Base-by-base conservation (phyloP, 2,888 invertebrate species). In the Spatulosminthurus flaviceps region DNA sequence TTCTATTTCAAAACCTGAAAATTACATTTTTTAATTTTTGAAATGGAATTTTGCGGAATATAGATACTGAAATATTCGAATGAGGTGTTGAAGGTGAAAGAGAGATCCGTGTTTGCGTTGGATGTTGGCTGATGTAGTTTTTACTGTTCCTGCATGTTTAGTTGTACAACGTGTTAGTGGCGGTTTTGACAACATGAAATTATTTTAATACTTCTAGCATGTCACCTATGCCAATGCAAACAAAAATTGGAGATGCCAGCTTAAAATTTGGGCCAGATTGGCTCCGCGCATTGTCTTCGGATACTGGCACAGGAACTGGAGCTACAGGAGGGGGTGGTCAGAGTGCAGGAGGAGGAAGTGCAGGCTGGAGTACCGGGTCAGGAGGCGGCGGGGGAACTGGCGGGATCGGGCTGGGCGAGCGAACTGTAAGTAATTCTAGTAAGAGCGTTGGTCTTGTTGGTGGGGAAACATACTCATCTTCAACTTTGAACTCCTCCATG, bases 211-310 rank as follows among this genome's bases (percentile, higher is more conserved):
- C 24, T 43, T 69, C 26, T 41, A 80, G 80, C 67, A 85, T 85
- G 85, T 83, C 83, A 71, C 84, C 84, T 73, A 84, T 85, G 85
- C 83, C 83, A 72, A 83, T 85, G 83, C 85, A 84, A 80, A 81
- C 85, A 29, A 85, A 85, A 71, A 85, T 85, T 76, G 85, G 85
- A 70, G 85, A 85, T 66, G 85, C 85, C 22, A 84, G 84, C 26
- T 79, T 85, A 79, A 85, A 85, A 77, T 85, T 85, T 80, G 85
- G 85, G 41, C 85, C 85, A 66, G 84, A 84, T 80, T 85, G 85
- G 85, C 81, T 85, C 51, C 81, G 85, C 78, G 85, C 85, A 42
- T 78, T 85, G 70, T 85, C 85, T 71, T 84, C 84, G 34, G 81
- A 81, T 60, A 70, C 77, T 24, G 81, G 81, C 41, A 82, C 81